phyloP scores from a whole-genome alignment of 1,140 invertebrate species.

The Metopolophium dirhodum region DNA sequence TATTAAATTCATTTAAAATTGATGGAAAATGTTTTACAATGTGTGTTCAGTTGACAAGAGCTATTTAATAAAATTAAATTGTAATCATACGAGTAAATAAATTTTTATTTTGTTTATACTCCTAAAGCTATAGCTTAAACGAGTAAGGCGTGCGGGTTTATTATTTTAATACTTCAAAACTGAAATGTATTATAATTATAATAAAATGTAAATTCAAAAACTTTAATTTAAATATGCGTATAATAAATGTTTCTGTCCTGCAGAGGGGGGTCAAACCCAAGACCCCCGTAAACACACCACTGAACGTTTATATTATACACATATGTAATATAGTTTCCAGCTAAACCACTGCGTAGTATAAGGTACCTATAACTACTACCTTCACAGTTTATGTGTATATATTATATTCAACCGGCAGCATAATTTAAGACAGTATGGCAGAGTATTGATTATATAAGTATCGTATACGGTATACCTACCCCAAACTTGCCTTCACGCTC shows the following conservation, averaged over 20 bases:
- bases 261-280: not conserved
- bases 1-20: constrained; percentile 3
- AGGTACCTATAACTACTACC: not conserved
- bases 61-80: not conserved
- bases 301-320: not conserved
- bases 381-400: not conserved
- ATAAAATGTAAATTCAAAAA: constrained; percentile 15
- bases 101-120: constrained; percentile 1
- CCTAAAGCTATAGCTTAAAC: not conserved
- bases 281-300: not conserved
- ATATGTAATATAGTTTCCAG: not conserved
- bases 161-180: constrained; percentile 6
- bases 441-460: not conserved
- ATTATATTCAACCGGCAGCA: not conserved
- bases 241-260: constrained; percentile 3
- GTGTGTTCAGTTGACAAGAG: not conserved
- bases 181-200: not conserved
- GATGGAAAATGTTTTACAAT: not conserved
- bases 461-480: not conserved
- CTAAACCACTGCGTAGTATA: not conserved
- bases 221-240: not conserved
- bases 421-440: constrained; percentile 1
- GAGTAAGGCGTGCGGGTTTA: not conserved
- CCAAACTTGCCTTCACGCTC: not conserved
- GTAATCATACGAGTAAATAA: not conserved